A percentile compares a stretch with the other conserved stretches of the same genome.
phyloP scores from a whole-genome alignment of 2,113 vertebrate species.

The Isichthys henryi region DNA sequence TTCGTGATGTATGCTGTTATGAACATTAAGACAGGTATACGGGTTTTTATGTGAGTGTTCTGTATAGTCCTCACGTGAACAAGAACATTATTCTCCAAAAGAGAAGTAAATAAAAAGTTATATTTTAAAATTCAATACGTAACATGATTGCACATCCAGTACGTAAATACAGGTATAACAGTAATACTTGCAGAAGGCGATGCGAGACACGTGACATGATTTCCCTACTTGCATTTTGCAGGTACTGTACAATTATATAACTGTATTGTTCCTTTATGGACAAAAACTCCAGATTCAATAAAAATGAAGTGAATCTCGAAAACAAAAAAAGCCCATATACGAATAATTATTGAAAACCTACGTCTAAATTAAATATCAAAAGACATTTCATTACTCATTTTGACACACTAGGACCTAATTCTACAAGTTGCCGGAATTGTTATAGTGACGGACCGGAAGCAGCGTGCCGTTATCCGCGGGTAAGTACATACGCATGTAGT shows the following conservation, averaged over 20 bases:
- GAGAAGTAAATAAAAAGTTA: not conserved
- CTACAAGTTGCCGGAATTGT: slow-evolving; percentile 19
- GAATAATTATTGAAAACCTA: not conserved
- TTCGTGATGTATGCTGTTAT: not conserved
- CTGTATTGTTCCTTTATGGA: not conserved
- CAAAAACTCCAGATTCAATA: not conserved
- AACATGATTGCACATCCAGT: not conserved
- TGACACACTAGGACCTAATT: not conserved
- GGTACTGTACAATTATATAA: not conserved
- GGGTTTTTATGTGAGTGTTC: too few species aligned
- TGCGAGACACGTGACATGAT: not conserved
- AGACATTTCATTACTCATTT: not conserved
- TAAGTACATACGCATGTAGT: not conserved
- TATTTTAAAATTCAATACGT: not conserved
- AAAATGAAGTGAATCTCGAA: not conserved
- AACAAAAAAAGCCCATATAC: not conserved
- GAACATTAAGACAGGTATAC: not conserved
- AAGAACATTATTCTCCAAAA: not conserved
- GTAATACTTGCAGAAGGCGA: not conserved
- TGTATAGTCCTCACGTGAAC: not conserved
- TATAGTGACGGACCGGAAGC: slow-evolving; percentile 47
- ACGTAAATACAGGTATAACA: not conserved
- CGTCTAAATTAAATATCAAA: not conserved
- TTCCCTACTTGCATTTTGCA: not conserved
- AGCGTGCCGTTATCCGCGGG: slow-evolving; percentile 42